These are phyloP conservation scores for Ceramica pisi DNA, from an alignment of 2,888 invertebrate genomes.

Conservation along the genomic window DNA sequence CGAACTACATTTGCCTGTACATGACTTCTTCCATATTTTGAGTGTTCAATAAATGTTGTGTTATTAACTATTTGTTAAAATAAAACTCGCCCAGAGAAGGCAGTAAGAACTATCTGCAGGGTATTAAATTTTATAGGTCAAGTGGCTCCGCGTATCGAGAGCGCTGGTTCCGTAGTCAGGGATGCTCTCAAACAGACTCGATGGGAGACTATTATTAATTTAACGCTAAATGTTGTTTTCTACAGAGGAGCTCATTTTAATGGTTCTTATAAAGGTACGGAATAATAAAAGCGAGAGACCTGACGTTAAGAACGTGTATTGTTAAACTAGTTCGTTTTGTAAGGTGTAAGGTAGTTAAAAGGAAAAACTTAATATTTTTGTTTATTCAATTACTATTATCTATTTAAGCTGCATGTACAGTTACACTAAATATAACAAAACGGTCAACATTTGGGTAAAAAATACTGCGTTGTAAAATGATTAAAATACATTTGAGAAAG, in stretches of 20 bases:
- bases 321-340: neutral
- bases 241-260: slow-evolving; percentile 10
- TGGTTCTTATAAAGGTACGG: slow-evolving; percentile 12
- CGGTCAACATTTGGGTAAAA: no score
- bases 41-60: no score
- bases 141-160: slow-evolving; percentile 18
- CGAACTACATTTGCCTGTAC: no score
- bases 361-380: no score
- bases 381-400: no score
- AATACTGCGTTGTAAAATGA: no score
- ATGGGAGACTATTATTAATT: slow-evolving; percentile 28
- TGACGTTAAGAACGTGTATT: neutral
- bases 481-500: no score
- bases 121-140: slow-evolving; percentile 38
- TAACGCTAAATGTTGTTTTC: slow-evolving; percentile 23
- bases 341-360: neutral
- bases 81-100: no score
- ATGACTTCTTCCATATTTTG: no score
- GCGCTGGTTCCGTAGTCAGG: slow-evolving; percentile 28
- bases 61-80: no score
- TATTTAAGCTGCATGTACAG: no score
- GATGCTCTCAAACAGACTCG: slow-evolving; percentile 21
- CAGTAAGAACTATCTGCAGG: slow-evolving; percentile 34
- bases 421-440: no score
- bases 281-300: neutral